A percentile compares a stretch with the other conserved stretches of the same genome.
Evolutionary conservation across 2,797 vertebrate species (phyloP).

Genomic region (Podarcis siculus): DNA sequence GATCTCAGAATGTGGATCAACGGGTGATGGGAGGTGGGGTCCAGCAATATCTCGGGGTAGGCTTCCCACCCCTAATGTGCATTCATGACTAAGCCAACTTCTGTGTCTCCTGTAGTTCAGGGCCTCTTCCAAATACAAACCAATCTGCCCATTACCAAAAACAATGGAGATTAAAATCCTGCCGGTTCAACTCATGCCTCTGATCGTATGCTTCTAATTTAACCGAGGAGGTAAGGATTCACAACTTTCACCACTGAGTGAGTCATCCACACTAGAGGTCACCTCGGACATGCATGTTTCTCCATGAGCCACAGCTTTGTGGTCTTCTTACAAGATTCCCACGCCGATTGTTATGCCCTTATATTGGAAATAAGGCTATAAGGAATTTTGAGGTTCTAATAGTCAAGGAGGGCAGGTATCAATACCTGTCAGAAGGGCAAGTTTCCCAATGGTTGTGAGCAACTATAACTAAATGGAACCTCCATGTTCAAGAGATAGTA

Average conservation of each 20-base stretch:
- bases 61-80: background rate
- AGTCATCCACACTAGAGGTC: background rate
- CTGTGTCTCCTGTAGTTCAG: background rate
- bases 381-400: background rate
- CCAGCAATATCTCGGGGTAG: background rate
- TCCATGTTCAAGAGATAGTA: background rate
- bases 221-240: background rate
- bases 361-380: background rate
- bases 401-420: background rate
- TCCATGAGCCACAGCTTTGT: background rate
- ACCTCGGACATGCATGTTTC: too few species aligned
- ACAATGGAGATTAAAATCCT: background rate
- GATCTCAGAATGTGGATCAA: too few species aligned
- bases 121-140: too few species aligned
- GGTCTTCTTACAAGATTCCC: background rate
- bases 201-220: background rate
- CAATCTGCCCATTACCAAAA: background rate
- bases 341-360: background rate
- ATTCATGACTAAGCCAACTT: background rate
- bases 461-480: background rate
- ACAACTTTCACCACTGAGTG: background rate
- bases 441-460: background rate
- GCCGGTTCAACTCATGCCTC: background rate
- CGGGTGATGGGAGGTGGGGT: background rate
- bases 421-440: too few species aligned